These are phyloP conservation scores for Sapajus apella DNA, from an alignment of 2,113 vertebrate genomes.

Conservation along the genomic window DNA sequence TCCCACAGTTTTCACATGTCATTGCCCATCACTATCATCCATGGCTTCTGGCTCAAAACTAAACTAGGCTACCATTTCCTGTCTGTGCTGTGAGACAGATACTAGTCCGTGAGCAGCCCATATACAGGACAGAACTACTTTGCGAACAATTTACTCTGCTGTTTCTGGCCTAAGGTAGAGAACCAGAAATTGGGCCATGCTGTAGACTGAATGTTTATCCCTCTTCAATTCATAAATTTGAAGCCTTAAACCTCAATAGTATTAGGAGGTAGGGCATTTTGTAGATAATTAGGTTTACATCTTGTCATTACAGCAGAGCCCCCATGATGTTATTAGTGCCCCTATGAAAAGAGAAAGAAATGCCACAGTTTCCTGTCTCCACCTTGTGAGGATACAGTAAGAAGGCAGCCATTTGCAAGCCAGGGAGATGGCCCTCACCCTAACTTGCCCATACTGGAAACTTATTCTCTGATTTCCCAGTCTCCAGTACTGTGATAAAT, in stretches of 20 bases:
- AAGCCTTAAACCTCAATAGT: background rate
- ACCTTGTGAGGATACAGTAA: background rate
- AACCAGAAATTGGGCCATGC: background rate
- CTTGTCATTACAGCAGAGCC: background rate
- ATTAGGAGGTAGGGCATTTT: background rate
- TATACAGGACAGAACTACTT: background rate
- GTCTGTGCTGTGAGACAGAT: background rate
- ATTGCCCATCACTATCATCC: background rate
- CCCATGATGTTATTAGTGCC: background rate
- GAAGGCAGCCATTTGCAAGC: background rate
- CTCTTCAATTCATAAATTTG: background rate
- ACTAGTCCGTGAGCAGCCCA: background rate
- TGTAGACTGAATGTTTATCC: background rate
- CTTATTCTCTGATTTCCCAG: background rate
- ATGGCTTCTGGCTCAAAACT: background rate
- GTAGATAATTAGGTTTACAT: background rate
- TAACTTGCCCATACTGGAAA: background rate
- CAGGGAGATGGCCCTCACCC: background rate
- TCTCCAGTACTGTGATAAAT: background rate
- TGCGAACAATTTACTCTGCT: background rate
- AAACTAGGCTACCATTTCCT: background rate
- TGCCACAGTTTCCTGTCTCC: background rate
- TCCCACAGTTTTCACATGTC: background rate
- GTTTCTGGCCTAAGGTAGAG: background rate
- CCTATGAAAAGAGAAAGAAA: background rate